Base-by-base conservation (phyloP, 53 echinoderm and acorn worm species). In the Paracentrotus lividus region DNA sequence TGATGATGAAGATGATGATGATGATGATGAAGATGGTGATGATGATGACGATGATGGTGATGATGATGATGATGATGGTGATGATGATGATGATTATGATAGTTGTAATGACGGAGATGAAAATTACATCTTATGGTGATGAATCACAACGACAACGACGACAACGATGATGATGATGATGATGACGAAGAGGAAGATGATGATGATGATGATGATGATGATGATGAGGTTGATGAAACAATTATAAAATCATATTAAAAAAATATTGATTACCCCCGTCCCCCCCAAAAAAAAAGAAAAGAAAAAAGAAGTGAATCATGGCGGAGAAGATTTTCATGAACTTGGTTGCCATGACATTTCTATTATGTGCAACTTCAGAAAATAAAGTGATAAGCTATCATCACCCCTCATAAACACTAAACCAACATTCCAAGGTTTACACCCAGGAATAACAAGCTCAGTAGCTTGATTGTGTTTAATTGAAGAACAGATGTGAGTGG, bases 381-480 rank as follows among this genome's bases (percentile, higher is more conserved):
- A 85, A 85, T 85, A 51, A 85, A 85, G 85, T 49, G 10, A 85
- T 85, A 85, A 51, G 85, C 85, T 85, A 47, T 85, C 85, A 85
- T 49, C 85, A 85, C 85, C 27, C 47, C 51, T 85, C 85, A 85
- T 85, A 85, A 85, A 85, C 85, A 85, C 85, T 85, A 85, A 85
- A 85, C 85, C 29, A 85, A 85, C 85, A 85, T 85, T 85, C 85
- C 85, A 49, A 3, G n/a, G 47, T 49, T 85, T 85, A 49, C 85
- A 58, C 52, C 4, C 54, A 38, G 57, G 88, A 52, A 53, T 38
- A 54, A 56, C 88, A 54, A 38, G 54, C 38, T 88, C 88, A 12
- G 88, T 54, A 23, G 56, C 54, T 88, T 56, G 58, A 55, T 88
- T 53, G 57, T 31, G 57, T 57, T 45, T 38, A 52, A 59, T 57